Evolutionary conservation across 2,113 vertebrate species (phyloP).

Genomic region (Poeciliopsis turrubarensis): DNA sequence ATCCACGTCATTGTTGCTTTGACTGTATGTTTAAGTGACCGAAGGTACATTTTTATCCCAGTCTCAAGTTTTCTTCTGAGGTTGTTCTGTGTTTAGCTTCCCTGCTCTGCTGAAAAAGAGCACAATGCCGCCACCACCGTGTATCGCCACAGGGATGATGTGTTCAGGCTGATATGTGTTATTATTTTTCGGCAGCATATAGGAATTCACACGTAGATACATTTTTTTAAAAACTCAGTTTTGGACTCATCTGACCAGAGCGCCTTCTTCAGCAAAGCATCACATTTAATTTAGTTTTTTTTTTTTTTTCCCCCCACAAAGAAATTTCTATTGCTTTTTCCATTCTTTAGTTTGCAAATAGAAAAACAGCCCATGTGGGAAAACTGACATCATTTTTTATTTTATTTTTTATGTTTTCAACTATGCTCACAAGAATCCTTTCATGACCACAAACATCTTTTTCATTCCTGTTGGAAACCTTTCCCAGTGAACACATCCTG

Average conservation of each 20-base stretch:
- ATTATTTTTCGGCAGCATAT: neutral
- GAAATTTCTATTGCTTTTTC: neutral
- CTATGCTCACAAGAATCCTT: conserved; percentile 39
- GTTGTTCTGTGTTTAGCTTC: neutral
- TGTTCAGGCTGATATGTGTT: neutral
- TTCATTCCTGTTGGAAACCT: conserved; percentile 26
- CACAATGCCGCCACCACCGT: neutral
- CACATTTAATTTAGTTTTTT: neutral
- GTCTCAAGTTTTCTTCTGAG: neutral
- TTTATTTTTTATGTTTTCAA: neutral
- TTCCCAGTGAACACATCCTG: conserved; percentile 25
- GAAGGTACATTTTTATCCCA: neutral
- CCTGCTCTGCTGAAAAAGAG: neutral
- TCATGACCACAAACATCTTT: conserved; percentile 32
- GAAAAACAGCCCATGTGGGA: neutral
- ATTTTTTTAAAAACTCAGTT: no score
- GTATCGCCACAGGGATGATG: neutral
- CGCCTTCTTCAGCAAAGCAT: neutral
- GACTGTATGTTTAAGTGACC: neutral
- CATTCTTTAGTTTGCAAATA: neutral
- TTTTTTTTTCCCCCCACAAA: neutral
- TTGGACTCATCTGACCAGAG: neutral
- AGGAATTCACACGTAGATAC: no score
- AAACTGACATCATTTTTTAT: conserved; percentile 32
- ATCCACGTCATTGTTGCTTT: neutral